Base-by-base conservation (phyloP, 2,113 vertebrate genomes). In the Mesoclemmys tuberculata region DNA sequence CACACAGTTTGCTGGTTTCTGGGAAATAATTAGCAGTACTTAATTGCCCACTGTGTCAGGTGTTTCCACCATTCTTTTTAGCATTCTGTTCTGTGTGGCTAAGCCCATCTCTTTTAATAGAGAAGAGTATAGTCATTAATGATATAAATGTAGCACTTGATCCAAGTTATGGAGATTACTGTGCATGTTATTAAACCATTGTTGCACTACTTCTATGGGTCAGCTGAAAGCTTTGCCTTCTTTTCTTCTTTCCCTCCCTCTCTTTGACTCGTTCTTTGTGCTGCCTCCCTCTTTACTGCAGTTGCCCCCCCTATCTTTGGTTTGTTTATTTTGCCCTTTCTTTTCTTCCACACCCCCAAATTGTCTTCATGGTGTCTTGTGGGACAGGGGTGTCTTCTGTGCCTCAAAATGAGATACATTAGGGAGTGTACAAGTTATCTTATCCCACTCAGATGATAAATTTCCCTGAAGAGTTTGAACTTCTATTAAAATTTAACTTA, bases 41-140 rank as follows among this genome's bases (percentile, higher is more conserved):
- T 92, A 95, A 93, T 92, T 85, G 48, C 84, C 79, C 91, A 87
- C 48, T 88, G 0, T 78, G 51, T 93, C 74, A 80, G 84, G 35
- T 91, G 55, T 90, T 85, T 88, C 80, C 31, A 4, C 46, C 41
- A 79, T 52, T 85, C 87, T 81, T 96, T 95, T 93, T 22, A 4
- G 3, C 68, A 38, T 95, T 95, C 96, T 85, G 89, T 94, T 88
- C 55, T 86, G 10, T 35, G 13, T 44, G 18, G 29, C 74, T 93
- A 92, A 94, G 93, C 84, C 80, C 71, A 44, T 80, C 80, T 93
- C 44, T 90, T 94, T 84, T 96, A 96, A 94, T 95, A 94, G 41
- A 92, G 89, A 93, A 88, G 89, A 95, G 87, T 84, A 64, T 61
- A 84, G 82, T 93, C 92, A 74, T 97, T 94, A 97, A 96, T 96